A percentile compares a stretch with the other conserved stretches of the same genome.
These are phyloP conservation scores for Mus spicilegus DNA, from an alignment of 2,113 vertebrate species.

Conservation along the genomic window DNA sequence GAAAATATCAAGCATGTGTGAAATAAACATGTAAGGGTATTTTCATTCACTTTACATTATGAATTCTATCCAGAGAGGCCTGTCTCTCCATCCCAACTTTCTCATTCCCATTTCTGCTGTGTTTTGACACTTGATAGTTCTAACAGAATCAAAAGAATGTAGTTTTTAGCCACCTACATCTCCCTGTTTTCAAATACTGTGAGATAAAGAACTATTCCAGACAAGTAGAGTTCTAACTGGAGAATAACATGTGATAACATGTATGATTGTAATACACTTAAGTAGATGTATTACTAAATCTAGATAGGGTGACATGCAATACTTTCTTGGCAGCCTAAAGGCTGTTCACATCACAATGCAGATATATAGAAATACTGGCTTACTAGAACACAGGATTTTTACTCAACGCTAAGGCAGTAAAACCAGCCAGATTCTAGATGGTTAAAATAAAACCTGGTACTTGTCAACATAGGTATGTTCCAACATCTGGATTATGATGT, in stretches of 20 bases:
- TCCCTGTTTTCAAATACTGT: constrained; percentile 15
- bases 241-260: background rate
- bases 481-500: constrained; percentile 71
- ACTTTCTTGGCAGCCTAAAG: background rate
- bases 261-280: background rate
- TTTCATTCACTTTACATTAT: constrained; percentile 33
- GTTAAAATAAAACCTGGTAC: constrained; percentile 53
- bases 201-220: background rate
- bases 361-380: constrained; percentile 38
- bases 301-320: background rate
- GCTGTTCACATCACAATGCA: constrained; percentile 36
- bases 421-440: constrained; percentile 40
- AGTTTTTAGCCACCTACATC: background rate
- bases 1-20: background rate
- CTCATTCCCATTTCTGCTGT: background rate
- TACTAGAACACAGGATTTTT: constrained; percentile 41
- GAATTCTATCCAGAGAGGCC: constrained; percentile 1
- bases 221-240: constrained; percentile 40
- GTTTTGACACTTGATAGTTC: constrained; percentile 64
- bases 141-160: constrained; percentile 3
- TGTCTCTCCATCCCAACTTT: background rate
- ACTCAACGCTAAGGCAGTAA: constrained; percentile 50
- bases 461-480: constrained; percentile 49
- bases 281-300: background rate
- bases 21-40: constrained; percentile 43